A percentile compares a stretch with the other conserved stretches of the same genome.
Conservation (phyloP, 2,888 invertebrate species). For the Cacoxenus indagator region DNA sequence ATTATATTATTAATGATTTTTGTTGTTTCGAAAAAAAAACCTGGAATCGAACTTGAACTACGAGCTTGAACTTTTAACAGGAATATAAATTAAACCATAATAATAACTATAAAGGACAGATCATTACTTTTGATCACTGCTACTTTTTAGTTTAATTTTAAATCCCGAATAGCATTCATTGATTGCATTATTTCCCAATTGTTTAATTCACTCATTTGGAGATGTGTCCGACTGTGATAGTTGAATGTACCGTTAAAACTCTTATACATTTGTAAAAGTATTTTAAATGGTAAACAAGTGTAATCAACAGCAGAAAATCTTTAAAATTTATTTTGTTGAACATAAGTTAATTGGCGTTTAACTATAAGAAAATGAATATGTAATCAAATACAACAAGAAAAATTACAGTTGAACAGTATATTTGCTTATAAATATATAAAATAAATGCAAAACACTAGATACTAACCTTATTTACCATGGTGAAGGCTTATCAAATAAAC, state of each 20-base stretch:
- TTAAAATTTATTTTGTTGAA: slow-evolving; percentile 13
- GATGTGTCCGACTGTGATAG: slow-evolving; percentile 71
- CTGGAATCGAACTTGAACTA: no score
- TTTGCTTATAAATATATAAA: slow-evolving; percentile 16
- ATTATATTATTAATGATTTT: no score
- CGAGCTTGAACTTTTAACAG: no score
- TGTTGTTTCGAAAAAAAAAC: no score
- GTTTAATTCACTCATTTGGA: slow-evolving; percentile 38
- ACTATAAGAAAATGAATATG: slow-evolving; percentile 30
- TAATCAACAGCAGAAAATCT: neutral
- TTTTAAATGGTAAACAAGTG: slow-evolving; percentile 22
- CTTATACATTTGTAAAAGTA: slow-evolving; percentile 48
- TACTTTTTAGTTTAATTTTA: neutral
- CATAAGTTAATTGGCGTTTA: neutral
- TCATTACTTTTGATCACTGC: neutral
- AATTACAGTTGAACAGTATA: neutral
- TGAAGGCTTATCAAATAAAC: slow-evolving; percentile 5
- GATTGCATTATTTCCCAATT: slow-evolving; percentile 17
- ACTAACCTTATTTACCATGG: slow-evolving; percentile 18
- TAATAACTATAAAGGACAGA: no score
- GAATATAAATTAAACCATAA: no score
- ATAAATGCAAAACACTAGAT: slow-evolving; percentile 15
- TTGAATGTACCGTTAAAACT: slow-evolving; percentile 67
- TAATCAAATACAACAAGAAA: slow-evolving; percentile 9
- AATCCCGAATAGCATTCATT: neutral